Evolutionary conservation across 2,113 vertebrate species (phyloP).

Genomic region (Hypanus sabinus): DNA sequence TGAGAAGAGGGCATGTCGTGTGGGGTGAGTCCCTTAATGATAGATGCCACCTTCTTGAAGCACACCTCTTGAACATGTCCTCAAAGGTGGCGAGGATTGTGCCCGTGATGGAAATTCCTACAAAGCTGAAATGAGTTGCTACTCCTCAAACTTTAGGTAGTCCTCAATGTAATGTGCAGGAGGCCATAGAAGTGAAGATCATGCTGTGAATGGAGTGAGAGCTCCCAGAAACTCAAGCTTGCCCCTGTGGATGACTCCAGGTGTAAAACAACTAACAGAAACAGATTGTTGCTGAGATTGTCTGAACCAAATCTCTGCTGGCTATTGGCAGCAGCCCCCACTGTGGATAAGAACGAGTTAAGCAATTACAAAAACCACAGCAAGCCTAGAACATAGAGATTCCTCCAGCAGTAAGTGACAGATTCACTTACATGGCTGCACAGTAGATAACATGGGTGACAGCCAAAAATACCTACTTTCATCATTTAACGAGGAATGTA

Average conservation of each 20-base stretch:
- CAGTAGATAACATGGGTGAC: constrained; percentile 24
- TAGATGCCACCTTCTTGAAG: too few relatives aligned
- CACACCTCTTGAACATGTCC: too few relatives aligned
- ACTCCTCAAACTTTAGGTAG: too few relatives aligned
- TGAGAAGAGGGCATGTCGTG: too few relatives aligned
- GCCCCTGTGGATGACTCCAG: not conserved
- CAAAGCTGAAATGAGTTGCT: too few relatives aligned
- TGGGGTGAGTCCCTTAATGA: too few relatives aligned
- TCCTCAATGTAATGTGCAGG: too few relatives aligned
- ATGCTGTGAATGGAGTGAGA: not conserved
- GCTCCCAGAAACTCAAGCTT: not conserved
- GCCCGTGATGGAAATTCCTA: too few relatives aligned
- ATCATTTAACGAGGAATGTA: not conserved
- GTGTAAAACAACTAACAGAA: not conserved
- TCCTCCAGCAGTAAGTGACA: constrained; percentile 8
- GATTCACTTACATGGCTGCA: constrained; percentile 16
- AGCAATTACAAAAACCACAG: not conserved
- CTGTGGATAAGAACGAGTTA: not conserved
- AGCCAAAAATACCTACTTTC: constrained; percentile 5
- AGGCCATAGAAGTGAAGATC: too few relatives aligned
- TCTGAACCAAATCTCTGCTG: not conserved
- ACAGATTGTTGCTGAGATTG: not conserved
- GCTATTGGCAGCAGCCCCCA: not conserved
- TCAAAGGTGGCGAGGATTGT: too few relatives aligned
- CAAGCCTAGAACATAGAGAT: not conserved